These are phyloP conservation scores for Tethya wilhelma DNA, from an alignment of 37 sponge, comb jelly and placozoan species.

Conservation along the genomic window DNA sequence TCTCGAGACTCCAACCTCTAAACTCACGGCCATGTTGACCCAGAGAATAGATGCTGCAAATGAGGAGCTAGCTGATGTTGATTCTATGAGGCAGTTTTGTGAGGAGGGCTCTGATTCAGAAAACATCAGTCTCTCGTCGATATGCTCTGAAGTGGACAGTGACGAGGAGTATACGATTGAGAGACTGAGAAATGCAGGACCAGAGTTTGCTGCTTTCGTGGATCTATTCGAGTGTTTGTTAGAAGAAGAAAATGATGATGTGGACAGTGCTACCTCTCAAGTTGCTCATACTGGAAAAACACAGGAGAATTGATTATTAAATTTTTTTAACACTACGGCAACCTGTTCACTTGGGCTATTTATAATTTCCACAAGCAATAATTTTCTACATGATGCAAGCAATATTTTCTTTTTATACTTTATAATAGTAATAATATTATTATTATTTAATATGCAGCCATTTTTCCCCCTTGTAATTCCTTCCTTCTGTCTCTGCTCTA, in stretches of 20 bases:
- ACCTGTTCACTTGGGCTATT: too few relatives aligned
- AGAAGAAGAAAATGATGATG: neutral
- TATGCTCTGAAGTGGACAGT: constrained; percentile 13
- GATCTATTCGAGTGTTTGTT: neutral
- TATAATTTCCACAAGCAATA: neutral
- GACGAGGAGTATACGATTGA: constrained; percentile 40
- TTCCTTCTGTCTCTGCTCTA: too few relatives aligned
- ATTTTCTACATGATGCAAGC: too few relatives aligned
- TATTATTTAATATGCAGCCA: too few relatives aligned
- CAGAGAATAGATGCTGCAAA: constrained; percentile 20
- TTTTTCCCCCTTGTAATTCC: too few relatives aligned
- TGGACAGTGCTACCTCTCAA: neutral
- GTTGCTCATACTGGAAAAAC: constrained; percentile 11
- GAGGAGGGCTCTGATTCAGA: constrained; percentile 38
- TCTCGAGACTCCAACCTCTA: constrained; percentile 13
- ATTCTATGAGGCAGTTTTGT: constrained; percentile 30
- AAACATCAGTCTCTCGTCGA: constrained; percentile 32
- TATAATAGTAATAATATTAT: too few relatives aligned
- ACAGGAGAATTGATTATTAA: too few relatives aligned
- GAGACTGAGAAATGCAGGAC: constrained; percentile 47
- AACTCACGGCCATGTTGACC: constrained; percentile 21
- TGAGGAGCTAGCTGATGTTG: constrained; percentile 14
- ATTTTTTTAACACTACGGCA: too few relatives aligned
- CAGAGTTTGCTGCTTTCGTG: constrained; percentile 20
- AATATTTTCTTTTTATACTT: too few relatives aligned